phyloP scores from a whole-genome alignment of 1,140 invertebrate species.

The Drosophila mauritiana region DNA sequence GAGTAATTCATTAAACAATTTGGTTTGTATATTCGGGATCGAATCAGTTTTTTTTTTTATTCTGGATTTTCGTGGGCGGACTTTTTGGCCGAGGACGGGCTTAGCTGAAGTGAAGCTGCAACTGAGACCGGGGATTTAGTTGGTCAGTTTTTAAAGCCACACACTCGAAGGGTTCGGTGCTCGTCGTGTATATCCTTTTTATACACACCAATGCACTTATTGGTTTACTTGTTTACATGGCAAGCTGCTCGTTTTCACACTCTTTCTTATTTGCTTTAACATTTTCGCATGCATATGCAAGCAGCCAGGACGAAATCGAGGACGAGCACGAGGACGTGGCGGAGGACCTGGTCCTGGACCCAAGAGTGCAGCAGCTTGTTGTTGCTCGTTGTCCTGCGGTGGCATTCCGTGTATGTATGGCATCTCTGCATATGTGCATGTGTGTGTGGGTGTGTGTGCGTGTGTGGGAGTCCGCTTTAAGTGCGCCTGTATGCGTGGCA shows the following conservation, averaged over 20 bases:
- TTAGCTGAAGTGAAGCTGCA: conserved; percentile 44
- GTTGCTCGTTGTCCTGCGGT: conserved; percentile 68
- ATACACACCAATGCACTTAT: conserved; percentile 69
- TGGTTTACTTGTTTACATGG: conserved; percentile 83
- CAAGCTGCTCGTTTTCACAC: conserved; percentile 82
- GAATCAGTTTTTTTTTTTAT: background rate
- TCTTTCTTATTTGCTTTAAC: conserved; percentile 82
- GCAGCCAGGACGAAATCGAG: conserved; percentile 46
- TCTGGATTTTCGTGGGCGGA: conserved; percentile 9
- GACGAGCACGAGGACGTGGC: conserved; percentile 16
- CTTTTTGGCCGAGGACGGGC: conserved; percentile 14
- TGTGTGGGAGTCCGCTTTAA: conserved; percentile 60
- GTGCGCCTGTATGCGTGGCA: conserved; percentile 72
- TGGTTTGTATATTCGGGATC: conserved; percentile 34
- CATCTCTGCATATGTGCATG: conserved; percentile 11
- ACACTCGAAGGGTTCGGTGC: conserved; percentile 29
- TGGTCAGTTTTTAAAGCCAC: conserved; percentile 68
- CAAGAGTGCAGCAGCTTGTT: conserved; percentile 52
- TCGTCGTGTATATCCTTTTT: conserved; percentile 39
- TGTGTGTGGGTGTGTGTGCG: conserved; percentile 2
- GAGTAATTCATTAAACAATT: conserved; percentile 74
- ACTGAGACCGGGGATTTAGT: conserved; percentile 57
- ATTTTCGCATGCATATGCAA: conserved; percentile 83
- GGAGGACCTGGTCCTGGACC: conserved; percentile 21
- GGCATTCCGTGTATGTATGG: conserved; percentile 33